These are phyloP conservation scores for Rhabdomys pumilio DNA, from an alignment of 2,797 vertebrate species.

Conservation along the genomic window DNA sequence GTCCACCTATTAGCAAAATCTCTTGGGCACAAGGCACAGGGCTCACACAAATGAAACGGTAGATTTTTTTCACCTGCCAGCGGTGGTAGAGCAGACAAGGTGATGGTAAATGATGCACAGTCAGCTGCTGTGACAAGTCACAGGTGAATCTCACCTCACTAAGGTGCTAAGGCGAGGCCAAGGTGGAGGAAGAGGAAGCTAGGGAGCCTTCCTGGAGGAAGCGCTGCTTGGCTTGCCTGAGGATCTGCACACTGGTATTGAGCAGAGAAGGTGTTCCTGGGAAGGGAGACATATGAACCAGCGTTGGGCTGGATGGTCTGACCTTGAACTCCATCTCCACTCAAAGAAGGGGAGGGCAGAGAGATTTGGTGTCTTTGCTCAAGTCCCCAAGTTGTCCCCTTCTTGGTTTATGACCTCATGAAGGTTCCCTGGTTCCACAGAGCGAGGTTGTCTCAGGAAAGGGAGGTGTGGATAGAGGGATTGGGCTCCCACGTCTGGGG, in stretches of 20 bases:
- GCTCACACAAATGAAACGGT: background rate
- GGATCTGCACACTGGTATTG: background rate
- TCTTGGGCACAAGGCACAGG: background rate
- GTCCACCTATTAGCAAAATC: background rate
- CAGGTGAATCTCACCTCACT: background rate
- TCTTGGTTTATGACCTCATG: conserved; percentile 79
- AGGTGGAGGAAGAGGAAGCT: background rate
- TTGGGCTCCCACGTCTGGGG: background rate
- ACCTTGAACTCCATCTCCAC: background rate
- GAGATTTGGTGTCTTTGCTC: conserved; percentile 75
- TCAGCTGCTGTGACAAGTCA: background rate
- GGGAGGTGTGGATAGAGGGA: background rate
- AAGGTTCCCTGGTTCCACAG: conserved; percentile 18
- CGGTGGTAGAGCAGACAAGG: too few species aligned
- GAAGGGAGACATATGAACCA: background rate
- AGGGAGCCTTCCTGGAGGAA: background rate
- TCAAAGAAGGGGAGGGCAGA: background rate
- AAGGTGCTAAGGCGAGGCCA: background rate
- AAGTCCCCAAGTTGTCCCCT: conserved; percentile 59
- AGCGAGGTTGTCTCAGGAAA: conserved; percentile 66
- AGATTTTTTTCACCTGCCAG: too few species aligned
- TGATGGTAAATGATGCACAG: too few species aligned
- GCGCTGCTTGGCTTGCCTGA: too few species aligned
- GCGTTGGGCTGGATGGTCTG: background rate
- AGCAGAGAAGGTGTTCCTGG: background rate